Percentiles rank a stretch among this genome's conserved stretches.
These are phyloP conservation scores for Trichomycterus rosablanca DNA, from an alignment of 2,113 vertebrate species.

Conservation along the genomic window DNA sequence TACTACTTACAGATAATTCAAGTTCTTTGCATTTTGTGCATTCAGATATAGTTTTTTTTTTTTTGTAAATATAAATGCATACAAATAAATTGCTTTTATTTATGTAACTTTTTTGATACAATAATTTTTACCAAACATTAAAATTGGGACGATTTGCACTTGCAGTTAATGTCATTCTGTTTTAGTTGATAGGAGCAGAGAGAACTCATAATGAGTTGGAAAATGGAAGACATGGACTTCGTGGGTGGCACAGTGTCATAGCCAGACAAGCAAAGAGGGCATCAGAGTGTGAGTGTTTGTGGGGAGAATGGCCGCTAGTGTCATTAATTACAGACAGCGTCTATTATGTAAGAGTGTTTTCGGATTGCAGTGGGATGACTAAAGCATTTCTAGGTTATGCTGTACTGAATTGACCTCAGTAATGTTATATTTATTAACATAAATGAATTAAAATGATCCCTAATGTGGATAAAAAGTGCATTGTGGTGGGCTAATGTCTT, in stretches of 20 bases:
- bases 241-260: constrained; percentile 71
- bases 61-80: too few relatives aligned
- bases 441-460: constrained; percentile 58
- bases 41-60: too few relatives aligned
- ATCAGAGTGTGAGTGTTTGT: constrained; percentile 1
- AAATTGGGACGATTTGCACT: too few relatives aligned
- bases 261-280: constrained; percentile 30
- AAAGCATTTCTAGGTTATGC: constrained; percentile 55
- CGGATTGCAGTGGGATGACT: constrained; percentile 46
- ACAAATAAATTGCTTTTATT: too few relatives aligned
- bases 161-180: not conserved
- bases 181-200: constrained; percentile 49
- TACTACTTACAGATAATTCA: too few relatives aligned
- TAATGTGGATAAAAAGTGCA: constrained; percentile 72
- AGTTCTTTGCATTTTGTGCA: too few relatives aligned
- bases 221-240: constrained; percentile 56
- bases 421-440: constrained; percentile 65
- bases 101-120: too few relatives aligned
- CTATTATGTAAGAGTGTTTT: constrained; percentile 64
- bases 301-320: constrained; percentile 41
- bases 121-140: too few relatives aligned
- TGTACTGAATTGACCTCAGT: constrained; percentile 54
- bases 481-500: constrained; percentile 68
- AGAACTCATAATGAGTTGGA: constrained; percentile 64
- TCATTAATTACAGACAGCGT: constrained; percentile 57